These are phyloP conservation scores for Atethmia centrago DNA, from an alignment of 2,888 invertebrate genomes.

Conservation along the genomic window DNA sequence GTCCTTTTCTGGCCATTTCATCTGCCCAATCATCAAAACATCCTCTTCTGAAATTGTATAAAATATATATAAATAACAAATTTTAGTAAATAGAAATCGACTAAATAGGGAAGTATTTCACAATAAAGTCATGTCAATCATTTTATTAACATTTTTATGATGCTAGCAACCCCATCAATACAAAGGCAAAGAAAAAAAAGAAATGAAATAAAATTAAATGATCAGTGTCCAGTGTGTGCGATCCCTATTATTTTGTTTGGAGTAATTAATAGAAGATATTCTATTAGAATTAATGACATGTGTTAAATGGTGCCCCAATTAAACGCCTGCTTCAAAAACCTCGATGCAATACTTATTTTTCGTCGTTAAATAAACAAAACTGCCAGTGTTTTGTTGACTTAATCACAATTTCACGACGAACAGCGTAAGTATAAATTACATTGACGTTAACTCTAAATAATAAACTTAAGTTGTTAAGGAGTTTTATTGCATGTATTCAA, in stretches of 20 bases:
- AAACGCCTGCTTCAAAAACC: not conserved
- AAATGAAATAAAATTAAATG: conserved; percentile 14
- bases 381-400: conserved; percentile 57
- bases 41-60: conserved; percentile 73
- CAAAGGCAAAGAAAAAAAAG: conserved; percentile 17
- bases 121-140: not conserved
- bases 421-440: conserved; percentile 38
- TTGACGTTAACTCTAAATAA: too few relatives aligned
- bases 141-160: not conserved
- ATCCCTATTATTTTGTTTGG: conserved; percentile 24
- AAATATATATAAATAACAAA: too few relatives aligned
- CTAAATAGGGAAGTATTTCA: not conserved
- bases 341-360: not conserved
- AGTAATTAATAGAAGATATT: conserved; percentile 24
- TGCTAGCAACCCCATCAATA: conserved; percentile 39
- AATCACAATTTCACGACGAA: not conserved
- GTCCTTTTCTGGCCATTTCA: conserved; percentile 87
- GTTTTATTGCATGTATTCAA: not conserved
- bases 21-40: conserved; percentile 85
- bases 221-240: not conserved
- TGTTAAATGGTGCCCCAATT: conserved; percentile 25
- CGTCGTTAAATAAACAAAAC: conserved; percentile 30
- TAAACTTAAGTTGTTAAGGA: too few relatives aligned
- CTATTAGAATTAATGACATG: conserved; percentile 17
- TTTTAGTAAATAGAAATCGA: conserved; percentile 11